phyloP scores from a whole-genome alignment of 2,888 invertebrate genomes.

The Nemapogon koenigi region DNA sequence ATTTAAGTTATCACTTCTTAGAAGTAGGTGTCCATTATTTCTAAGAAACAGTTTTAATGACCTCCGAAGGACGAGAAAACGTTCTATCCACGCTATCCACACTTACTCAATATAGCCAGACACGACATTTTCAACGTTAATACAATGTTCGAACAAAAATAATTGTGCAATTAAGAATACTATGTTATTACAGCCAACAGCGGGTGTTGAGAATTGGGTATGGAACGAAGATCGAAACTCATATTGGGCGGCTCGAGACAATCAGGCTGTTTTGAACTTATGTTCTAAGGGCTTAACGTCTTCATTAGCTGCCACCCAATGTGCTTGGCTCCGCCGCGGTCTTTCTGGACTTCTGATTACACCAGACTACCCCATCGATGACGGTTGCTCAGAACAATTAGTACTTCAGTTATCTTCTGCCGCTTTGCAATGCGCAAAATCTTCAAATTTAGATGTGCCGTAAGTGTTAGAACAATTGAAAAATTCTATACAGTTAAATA shows the following conservation, averaged over 20 bases:
- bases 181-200: constrained; percentile 19
- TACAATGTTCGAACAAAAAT: too few species aligned
- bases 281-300: constrained; percentile 35
- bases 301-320: constrained; percentile 34
- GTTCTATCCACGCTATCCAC: too few species aligned
- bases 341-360: constrained; percentile 35
- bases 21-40: too few species aligned
- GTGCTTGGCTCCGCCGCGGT: constrained; percentile 42
- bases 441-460: constrained; percentile 35
- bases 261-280: constrained; percentile 37
- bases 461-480: constrained; percentile 23
- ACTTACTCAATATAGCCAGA: too few species aligned
- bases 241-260: constrained; percentile 29
- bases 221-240: constrained; percentile 32
- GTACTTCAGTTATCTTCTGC: constrained; percentile 34
- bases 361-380: constrained; percentile 31
- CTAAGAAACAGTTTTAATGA: too few species aligned
- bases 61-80: too few species aligned
- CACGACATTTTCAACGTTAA: too few species aligned
- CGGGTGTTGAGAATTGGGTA: constrained; percentile 28
- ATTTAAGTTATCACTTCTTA: too few species aligned
- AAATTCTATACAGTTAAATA: too few species aligned
- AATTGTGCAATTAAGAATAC: not conserved
- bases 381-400: constrained; percentile 31
- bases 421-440: constrained; percentile 35